Percentiles rank a stretch among this genome's conserved stretches.
Evolutionary conservation across 2,113 vertebrate species (phyloP).

Genomic region (Ploceus nigricollis): DNA sequence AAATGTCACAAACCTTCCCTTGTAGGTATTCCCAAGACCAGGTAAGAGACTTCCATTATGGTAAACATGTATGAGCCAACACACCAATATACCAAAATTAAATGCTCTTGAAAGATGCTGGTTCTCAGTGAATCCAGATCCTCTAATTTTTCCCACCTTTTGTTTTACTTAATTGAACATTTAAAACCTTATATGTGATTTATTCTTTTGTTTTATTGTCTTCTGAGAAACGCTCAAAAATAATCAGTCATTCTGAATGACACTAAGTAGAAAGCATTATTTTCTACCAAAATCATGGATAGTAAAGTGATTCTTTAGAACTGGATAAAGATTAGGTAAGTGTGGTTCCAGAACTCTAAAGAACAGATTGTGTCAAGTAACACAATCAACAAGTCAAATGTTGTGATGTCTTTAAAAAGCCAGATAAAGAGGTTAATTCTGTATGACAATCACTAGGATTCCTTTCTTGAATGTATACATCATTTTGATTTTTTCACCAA

Average conservation of each 20-base stretch:
- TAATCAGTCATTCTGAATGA: background rate
- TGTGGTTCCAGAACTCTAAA: background rate
- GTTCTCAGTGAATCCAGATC: background rate
- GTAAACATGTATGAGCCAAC: background rate
- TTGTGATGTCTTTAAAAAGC: background rate
- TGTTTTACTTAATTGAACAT: background rate
- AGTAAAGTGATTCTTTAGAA: background rate
- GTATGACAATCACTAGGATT: background rate
- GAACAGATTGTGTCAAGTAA: background rate
- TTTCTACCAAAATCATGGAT: background rate
- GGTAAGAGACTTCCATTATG: background rate
- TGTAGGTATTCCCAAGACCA: background rate
- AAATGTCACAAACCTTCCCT: background rate
- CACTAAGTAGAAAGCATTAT: background rate
- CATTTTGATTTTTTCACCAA: background rate
- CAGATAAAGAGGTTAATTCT: background rate
- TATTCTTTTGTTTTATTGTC: background rate
- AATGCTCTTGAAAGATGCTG: background rate
- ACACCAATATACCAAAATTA: background rate
- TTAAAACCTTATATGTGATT: background rate
- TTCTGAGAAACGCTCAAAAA: background rate
- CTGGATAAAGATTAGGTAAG: background rate
- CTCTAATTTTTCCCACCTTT: background rate
- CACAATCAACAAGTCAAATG: background rate
- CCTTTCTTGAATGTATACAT: background rate